Conservation (phyloP, 2,888 invertebrate species). For the Cyclophora albipunctata region DNA sequence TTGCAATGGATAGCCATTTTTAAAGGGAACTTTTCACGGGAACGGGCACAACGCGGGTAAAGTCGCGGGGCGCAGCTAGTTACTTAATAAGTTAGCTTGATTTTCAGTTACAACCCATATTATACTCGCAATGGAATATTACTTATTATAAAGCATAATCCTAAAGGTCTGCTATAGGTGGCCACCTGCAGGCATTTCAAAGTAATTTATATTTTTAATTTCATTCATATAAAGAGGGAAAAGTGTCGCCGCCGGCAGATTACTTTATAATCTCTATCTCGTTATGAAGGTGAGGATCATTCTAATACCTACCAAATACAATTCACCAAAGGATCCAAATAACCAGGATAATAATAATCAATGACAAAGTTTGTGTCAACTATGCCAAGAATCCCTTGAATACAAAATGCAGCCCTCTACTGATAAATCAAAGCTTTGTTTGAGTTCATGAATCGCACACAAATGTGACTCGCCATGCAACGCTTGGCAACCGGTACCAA, state of each 20-base stretch:
- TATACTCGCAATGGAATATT: no score
- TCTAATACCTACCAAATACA: background rate
- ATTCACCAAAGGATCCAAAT: background rate
- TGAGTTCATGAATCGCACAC: background rate
- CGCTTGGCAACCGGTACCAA: background rate
- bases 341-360: no score
- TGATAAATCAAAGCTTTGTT: background rate
- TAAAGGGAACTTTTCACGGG: no score
- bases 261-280: slow-evolving; percentile 1
- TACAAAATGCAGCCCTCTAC: background rate
- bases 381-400: background rate
- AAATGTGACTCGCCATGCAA: background rate
- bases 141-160: no score
- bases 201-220: slow-evolving; percentile 2
- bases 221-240: background rate
- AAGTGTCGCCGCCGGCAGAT: background rate
- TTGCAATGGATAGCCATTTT: no score
- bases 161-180: background rate
- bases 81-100: no score
- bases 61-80: no score
- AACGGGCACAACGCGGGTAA: no score
- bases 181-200: background rate
- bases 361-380: no score
- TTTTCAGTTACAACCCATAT: no score
- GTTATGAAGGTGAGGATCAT: no score